Percentiles rank a stretch among this genome's conserved stretches.
Evolutionary conservation across 2,888 invertebrate species (phyloP).

Genomic region (Pollenia amentaria): DNA sequence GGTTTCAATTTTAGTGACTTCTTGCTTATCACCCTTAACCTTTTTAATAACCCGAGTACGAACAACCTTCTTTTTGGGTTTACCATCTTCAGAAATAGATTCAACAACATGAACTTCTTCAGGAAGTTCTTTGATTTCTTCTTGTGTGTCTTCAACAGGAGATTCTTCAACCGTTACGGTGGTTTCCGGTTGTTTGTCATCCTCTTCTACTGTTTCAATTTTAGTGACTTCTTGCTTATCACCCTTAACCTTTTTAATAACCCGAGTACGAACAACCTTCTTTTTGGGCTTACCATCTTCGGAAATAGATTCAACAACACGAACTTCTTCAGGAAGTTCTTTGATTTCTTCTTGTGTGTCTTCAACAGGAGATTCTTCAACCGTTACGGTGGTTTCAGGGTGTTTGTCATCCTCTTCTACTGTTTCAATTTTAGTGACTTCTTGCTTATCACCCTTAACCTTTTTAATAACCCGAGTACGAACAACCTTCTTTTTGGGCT

Average conservation of each 20-base stretch:
- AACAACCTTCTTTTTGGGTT: slow-evolving; percentile 60
- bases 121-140: slow-evolving; percentile 57
- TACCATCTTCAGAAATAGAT: slow-evolving; percentile 64
- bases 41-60: slow-evolving; percentile 68
- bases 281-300: slow-evolving; percentile 64
- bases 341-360: slow-evolving; percentile 26
- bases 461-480: slow-evolving; percentile 66
- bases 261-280: slow-evolving; percentile 64
- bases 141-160: slow-evolving; percentile 42
- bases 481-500: slow-evolving; percentile 61
- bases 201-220: slow-evolving; percentile 69
- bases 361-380: slow-evolving; percentile 58
- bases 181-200: slow-evolving; percentile 68
- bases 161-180: slow-evolving; percentile 64
- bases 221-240: slow-evolving; percentile 69
- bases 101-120: slow-evolving; percentile 64
- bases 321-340: slow-evolving; percentile 66
- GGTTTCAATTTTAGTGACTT: slow-evolving; percentile 84
- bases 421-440: slow-evolving; percentile 68
- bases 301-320: slow-evolving; percentile 52
- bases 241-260: slow-evolving; percentile 66
- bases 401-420: slow-evolving; percentile 69
- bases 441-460: slow-evolving; percentile 66
- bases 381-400: slow-evolving; percentile 67
- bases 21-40: slow-evolving; percentile 78